Evolutionary conservation across 1,140 invertebrate species (phyloP), one percentile per base, ranked within the genome.

Genomic region (Bombus waltoni): DNA sequence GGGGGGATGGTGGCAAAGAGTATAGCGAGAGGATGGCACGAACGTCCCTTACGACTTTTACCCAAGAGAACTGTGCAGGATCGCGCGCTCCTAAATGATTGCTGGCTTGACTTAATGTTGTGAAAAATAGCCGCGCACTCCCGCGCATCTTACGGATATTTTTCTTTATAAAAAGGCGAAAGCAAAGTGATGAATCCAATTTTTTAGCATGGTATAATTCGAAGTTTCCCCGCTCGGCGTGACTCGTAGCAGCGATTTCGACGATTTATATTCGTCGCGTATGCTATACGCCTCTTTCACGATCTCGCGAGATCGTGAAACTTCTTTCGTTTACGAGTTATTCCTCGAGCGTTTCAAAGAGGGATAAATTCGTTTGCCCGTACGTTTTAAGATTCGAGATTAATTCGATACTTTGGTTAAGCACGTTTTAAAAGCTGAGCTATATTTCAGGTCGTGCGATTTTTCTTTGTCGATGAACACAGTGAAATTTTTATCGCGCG

Each of bases 31-130:
- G 73, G 47, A 66, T 73, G 76, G 72, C 53, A 57, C 53, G 70
- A 57, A 40, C 83, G 28, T 68, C 28, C 70, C 83, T 59, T 40
- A 68, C 83, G 83, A 81, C 78, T 81, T 74, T 38, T 62, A 66
- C 35, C 59, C 68, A 4, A 13, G 42, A 83, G 62, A 32, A 68
- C 44, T 38, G n/a, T n/a, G 11, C 70, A 11, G 18, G 47, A 53
- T 18, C 53, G 25, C 66, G 44, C 57, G 53, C 81, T 83, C 75
- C 72, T 78, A 81, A 84, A 83, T 79, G 84, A 83, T 77, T 80
- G 76, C 57, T 65, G 79, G 82, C 79, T 89, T 83, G 80, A 89
- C 75, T 75, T 66, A 79, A 90, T 85, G 62, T 83, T 75, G 68
- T 89, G 78, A 86, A 88, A 71, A 57, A 71, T 83, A 62, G 73